Conservation (phyloP, 2,888 invertebrate genomes). For the Schrankia costaestrigalis region DNA sequence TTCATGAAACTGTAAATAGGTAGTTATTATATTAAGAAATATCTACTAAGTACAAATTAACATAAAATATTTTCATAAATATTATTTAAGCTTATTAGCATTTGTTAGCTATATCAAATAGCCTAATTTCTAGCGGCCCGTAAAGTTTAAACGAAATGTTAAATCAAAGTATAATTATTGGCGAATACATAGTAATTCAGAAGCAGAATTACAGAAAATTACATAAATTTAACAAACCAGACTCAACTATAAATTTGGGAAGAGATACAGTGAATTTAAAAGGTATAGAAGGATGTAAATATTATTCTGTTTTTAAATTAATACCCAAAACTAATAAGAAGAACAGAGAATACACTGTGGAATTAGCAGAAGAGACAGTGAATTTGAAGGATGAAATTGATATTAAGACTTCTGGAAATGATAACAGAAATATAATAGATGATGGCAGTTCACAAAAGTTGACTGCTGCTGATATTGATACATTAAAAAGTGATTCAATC, state of each 20-base stretch:
- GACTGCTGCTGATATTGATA: constrained; percentile 90
- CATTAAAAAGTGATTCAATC: constrained; percentile 87
- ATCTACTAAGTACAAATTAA: too few species aligned
- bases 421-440: constrained; percentile 92
- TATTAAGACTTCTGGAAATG: constrained; percentile 85
- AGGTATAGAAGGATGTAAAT: constrained; percentile 84
- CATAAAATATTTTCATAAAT: too few species aligned
- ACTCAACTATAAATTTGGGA: constrained; percentile 83
- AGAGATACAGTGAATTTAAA: constrained; percentile 85
- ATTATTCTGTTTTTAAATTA: constrained; percentile 89
- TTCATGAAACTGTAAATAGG: too few species aligned
- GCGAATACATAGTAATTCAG: constrained; percentile 88
- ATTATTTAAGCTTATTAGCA: too few species aligned
- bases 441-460: constrained; percentile 90
- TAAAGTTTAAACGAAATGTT: constrained; percentile 12
- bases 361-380: constrained; percentile 70
- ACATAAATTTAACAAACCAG: constrained; percentile 84
- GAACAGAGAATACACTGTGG: constrained; percentile 78
- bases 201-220: constrained; percentile 89
- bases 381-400: constrained; percentile 82
- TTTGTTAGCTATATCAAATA: too few species aligned
- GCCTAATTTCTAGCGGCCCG: too few species aligned
- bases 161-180: constrained; percentile 78
- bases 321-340: constrained; percentile 79
- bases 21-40: too few species aligned